Evolutionary conservation across 2,113 vertebrate genomes (phyloP).

Genomic region (Percopsis transmontana): DNA sequence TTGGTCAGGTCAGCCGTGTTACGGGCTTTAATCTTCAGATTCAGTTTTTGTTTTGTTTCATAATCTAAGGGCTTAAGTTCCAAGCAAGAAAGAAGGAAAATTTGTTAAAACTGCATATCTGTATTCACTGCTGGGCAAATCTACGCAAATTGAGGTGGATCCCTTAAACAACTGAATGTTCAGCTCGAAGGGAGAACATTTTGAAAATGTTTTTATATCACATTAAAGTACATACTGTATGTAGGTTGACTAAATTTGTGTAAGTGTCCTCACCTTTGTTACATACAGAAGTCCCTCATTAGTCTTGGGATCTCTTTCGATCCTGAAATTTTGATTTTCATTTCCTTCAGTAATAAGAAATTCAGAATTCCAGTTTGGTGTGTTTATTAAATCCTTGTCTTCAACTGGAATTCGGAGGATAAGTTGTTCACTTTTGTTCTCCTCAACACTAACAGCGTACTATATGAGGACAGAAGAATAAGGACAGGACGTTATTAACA

Average conservation of each 20-base stretch:
- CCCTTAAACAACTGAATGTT: too few species aligned
- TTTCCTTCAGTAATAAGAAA: constrained; percentile 86
- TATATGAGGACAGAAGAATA: constrained; percentile 45
- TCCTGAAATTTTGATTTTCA: constrained; percentile 83
- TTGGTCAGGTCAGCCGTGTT: constrained; percentile 81
- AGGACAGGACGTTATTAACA: too few species aligned
- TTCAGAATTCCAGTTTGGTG: constrained; percentile 78
- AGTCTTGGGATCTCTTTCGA: constrained; percentile 82
- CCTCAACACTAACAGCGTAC: constrained; percentile 77
- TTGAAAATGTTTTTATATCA: neutral
- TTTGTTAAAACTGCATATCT: neutral
- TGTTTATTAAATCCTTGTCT: constrained; percentile 81
- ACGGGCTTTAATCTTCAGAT: constrained; percentile 78
- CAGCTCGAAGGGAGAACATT: neutral
- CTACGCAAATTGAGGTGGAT: too few species aligned
- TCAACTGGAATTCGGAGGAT: constrained; percentile 79
- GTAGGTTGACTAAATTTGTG: too few species aligned
- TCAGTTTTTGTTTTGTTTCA: constrained; percentile 69
- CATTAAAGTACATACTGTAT: too few species aligned
- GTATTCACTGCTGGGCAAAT: neutral
- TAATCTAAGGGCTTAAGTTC: constrained; percentile 81
- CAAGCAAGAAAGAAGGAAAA: constrained; percentile 21
- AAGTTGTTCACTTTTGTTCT: constrained; percentile 80
- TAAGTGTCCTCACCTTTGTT: constrained; percentile 81
- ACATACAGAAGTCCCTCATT: constrained; percentile 86